phyloP scores from a whole-genome alignment of 2,797 vertebrate species.

The Crax fasciolata region DNA sequence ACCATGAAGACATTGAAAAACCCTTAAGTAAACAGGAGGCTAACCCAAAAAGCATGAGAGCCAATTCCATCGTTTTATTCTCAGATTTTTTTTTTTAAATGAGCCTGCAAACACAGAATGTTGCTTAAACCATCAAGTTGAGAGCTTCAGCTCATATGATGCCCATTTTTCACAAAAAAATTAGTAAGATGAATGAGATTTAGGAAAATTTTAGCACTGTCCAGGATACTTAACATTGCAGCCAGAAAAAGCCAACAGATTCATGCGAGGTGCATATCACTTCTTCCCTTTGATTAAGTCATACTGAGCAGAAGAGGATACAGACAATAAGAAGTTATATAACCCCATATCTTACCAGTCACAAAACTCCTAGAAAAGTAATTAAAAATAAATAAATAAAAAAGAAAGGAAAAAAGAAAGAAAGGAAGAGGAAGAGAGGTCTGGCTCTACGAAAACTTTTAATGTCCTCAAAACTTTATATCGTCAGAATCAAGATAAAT shows the following conservation, averaged over 20 bases:
- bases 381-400: neutral
- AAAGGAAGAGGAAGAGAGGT: neutral
- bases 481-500: neutral
- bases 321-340: neutral
- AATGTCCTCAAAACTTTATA: neutral
- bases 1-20: neutral
- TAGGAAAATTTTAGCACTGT: neutral
- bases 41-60: neutral
- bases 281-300: neutral
- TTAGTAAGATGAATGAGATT: constrained; percentile 20
- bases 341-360: neutral
- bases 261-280: neutral
- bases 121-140: neutral
- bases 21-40: neutral
- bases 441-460: neutral
- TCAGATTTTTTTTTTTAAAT: neutral
- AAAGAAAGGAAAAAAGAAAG: neutral
- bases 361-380: neutral
- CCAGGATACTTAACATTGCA: neutral
- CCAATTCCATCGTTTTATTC: neutral
- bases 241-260: neutral
- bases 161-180: neutral
- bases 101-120: neutral
- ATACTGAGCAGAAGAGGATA: neutral
- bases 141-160: neutral